Evolutionary conservation across 2,797 vertebrate genomes (phyloP).

Genomic region (Trachurus trachurus): DNA sequence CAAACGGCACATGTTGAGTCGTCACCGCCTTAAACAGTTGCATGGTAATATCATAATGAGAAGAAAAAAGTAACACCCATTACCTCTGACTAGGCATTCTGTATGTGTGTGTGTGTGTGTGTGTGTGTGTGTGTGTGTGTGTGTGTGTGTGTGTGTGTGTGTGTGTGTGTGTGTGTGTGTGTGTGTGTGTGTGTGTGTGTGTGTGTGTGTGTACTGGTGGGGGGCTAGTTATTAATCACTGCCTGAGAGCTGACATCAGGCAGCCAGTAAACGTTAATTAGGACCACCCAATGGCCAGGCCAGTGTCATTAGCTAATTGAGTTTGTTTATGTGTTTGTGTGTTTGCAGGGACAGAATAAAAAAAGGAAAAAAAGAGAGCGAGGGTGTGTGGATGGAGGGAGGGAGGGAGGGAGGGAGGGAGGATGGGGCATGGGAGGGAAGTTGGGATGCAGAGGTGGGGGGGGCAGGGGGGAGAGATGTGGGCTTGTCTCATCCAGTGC

Average conservation of each 20-base stretch:
- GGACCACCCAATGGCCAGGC: constrained; percentile 83
- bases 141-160: constrained; percentile 19
- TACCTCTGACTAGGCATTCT: constrained; percentile 38
- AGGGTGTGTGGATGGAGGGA: constrained; percentile 5
- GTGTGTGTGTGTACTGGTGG: constrained; percentile 33
- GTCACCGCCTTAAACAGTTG: constrained; percentile 47
- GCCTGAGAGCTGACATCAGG: constrained; percentile 85
- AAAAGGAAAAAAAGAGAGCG: constrained; percentile 41
- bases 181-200: constrained; percentile 38
- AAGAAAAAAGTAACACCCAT: constrained; percentile 47
- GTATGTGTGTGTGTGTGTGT: constrained; percentile 31
- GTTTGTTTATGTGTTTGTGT: constrained; percentile 87
- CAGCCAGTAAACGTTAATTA: constrained; percentile 87
- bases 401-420: constrained; percentile 31
- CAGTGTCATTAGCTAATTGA: constrained; percentile 88
- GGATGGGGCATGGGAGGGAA: constrained; percentile 25
- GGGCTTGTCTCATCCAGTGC: constrained; percentile 79
- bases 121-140: constrained; percentile 38
- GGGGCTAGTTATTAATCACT: constrained; percentile 83
- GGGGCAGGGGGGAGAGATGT: constrained; percentile 36
- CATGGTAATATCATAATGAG: constrained; percentile 66
- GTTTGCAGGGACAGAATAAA: constrained; percentile 74
- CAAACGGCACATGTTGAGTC: constrained; percentile 55
- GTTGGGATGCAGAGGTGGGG: constrained; percentile 24
- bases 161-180: constrained; percentile 34